A percentile compares a stretch with the other conserved stretches of the same genome.
Evolutionary conservation across 2,888 invertebrate genomes (phyloP).

Genomic region (Trimorus sp.): DNA sequence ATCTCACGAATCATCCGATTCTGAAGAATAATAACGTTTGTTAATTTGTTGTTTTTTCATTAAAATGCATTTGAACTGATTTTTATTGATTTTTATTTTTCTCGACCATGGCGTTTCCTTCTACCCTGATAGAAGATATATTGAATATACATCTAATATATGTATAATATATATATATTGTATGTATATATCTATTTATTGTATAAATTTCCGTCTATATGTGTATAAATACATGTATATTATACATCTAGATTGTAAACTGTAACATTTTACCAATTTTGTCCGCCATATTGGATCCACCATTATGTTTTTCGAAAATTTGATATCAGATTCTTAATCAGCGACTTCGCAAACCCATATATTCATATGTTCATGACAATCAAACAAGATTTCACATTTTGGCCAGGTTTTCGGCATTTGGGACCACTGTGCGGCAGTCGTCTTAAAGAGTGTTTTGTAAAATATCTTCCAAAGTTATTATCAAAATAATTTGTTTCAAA

Average conservation of each 20-base stretch:
- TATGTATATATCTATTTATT: too few relatives aligned
- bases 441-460: too few relatives aligned
- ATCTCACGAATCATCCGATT: not conserved
- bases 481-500: too few relatives aligned
- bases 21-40: not conserved
- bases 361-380: not conserved
- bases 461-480: too few relatives aligned
- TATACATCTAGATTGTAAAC: not conserved
- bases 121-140: too few relatives aligned
- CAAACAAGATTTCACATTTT: not conserved
- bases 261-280: not conserved
- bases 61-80: constrained; percentile 2
- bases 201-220: too few relatives aligned
- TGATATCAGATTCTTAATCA: constrained; percentile 1
- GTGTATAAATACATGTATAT: too few relatives aligned
- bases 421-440: not conserved
- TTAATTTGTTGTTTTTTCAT: not conserved
- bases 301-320: constrained; percentile 1
- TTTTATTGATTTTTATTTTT: not conserved
- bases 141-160: not conserved
- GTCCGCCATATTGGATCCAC: not conserved
- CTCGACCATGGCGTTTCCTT: too few relatives aligned
- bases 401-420: not conserved
- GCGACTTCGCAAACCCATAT: constrained; percentile 2
- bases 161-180: too few relatives aligned